Evolutionary conservation across 2,888 invertebrate genomes (phyloP).

Genomic region (Galerucella pusilla): DNA sequence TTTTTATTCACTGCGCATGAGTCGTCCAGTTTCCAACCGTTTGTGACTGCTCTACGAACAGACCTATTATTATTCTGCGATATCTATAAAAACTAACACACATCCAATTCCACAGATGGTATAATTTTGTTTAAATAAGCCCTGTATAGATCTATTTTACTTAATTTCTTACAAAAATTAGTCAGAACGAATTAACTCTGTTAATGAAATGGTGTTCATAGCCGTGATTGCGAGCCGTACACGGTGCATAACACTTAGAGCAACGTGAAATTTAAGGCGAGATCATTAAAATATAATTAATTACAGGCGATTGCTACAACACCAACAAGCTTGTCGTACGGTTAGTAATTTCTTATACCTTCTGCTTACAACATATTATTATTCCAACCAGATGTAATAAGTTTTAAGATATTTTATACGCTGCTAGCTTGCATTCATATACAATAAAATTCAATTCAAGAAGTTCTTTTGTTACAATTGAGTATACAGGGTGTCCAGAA

Average conservation of each 20-base stretch:
- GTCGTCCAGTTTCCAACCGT: too few species aligned
- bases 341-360: conserved; percentile 54
- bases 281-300: conserved; percentile 59
- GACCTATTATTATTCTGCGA: too few species aligned
- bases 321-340: conserved; percentile 55
- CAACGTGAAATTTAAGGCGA: conserved; percentile 44
- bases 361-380: conserved; percentile 45
- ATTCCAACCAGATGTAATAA: conserved; percentile 24
- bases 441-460: not conserved
- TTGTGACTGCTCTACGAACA: too few species aligned
- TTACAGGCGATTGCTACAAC: conserved; percentile 58
- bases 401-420: conserved; percentile 14
- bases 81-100: too few species aligned
- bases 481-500: too few species aligned
- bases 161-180: conserved; percentile 16
- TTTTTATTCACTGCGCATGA: too few species aligned
- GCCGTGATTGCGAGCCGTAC: conserved; percentile 15
- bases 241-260: conserved; percentile 35
- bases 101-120: too few species aligned
- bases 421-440: not conserved
- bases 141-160: conserved; percentile 10
- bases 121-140: not conserved
- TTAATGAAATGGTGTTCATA: conserved; percentile 17
- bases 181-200: conserved; percentile 9
- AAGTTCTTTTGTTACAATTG: too few species aligned